Conservation (phyloP, 2,797 vertebrate genomes). For the Euthynnus affinis region DNA sequence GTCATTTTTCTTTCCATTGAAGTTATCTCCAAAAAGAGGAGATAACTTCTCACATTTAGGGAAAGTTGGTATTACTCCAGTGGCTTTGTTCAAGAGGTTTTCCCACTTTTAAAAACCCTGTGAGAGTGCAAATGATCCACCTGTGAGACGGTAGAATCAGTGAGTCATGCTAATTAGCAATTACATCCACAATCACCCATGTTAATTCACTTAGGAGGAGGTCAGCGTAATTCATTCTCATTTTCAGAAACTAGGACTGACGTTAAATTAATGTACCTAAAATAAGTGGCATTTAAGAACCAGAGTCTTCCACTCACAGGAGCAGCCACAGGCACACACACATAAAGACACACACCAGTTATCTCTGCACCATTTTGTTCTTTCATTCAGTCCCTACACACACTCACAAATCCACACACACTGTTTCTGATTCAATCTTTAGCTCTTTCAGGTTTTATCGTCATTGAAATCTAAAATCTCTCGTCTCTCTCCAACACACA, state of each 20-base stretch:
- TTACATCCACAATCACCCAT: conserved; percentile 80
- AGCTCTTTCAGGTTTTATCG: conserved; percentile 37
- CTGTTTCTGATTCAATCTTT: conserved; percentile 19
- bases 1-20: conserved; percentile 56
- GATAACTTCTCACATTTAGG: conserved; percentile 29
- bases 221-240: conserved; percentile 78
- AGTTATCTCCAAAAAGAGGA: conserved; percentile 37
- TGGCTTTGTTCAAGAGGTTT: conserved; percentile 60
- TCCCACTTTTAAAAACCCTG: conserved; percentile 45
- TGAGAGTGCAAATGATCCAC: conserved; percentile 63
- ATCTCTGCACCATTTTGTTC: conserved; percentile 13
- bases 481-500: conserved; percentile 37
- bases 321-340: conserved; percentile 17
- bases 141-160: conserved; percentile 71
- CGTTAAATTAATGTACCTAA: conserved; percentile 73
- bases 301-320: conserved; percentile 34
- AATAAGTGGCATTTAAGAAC: conserved; percentile 71
- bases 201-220: conserved; percentile 79
- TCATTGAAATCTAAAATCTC: conserved; percentile 40
- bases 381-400: conserved; percentile 6
- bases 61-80: conserved; percentile 56
- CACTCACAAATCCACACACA: neutral
- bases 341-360: conserved; percentile 10
- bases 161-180: conserved; percentile 81
- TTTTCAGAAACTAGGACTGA: conserved; percentile 68